Evolutionary conservation across 2,888 invertebrate species (phyloP), one percentile per base, ranked within the genome.

Genomic region (Choreutis nemorana): DNA sequence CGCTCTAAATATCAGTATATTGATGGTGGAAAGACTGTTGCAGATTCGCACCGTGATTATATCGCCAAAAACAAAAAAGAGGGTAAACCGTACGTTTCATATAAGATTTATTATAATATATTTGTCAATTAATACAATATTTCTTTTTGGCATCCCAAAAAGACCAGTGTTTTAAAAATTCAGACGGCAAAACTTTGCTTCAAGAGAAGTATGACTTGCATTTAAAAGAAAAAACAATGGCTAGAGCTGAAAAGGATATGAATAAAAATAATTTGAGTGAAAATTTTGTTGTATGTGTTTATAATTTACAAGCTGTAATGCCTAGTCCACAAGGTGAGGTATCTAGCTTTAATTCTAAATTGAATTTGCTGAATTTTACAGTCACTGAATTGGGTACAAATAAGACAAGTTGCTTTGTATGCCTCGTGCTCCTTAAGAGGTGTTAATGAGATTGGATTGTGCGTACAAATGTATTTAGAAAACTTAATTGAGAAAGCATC

Each of bases 341-440:
- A 1, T 45, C 42, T 1, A 41, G 37, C 16, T 44, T 43, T 16
- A 44, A 41, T 21, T 42, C 45, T 4, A 46, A 45, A 35, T n/a
- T 42, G 4, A 41, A 47, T 27, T 1, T 37, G 2, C 18, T 39
- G 0, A 47, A 47, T 37, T 44, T 48, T 31, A 42, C 40, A 6
- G 8, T 18, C 18, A 18, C 18, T 5, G 18, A 18, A 18, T 8
- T 18, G 8, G 18, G 18, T 7, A 10, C 32, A 7, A 35, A 32
- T 15, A 14, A 28, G 3, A 23, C 26, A 3, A 9, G 20, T 41
- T n/a, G 34, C 33, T 33, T 34, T 39, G 27, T 34, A 39, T 2
- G 34, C 32, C 30, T 31, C 31, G 29, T 25, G 28, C 23, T 3
- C 22, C n/a, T n/a, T n/a, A n/a, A n/a, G 34, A 27, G 37, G 37